Evolutionary conservation across 2,113 vertebrate species (phyloP), one percentile per base, ranked within the genome.

Genomic region (Plecturocebus donacophilus): DNA sequence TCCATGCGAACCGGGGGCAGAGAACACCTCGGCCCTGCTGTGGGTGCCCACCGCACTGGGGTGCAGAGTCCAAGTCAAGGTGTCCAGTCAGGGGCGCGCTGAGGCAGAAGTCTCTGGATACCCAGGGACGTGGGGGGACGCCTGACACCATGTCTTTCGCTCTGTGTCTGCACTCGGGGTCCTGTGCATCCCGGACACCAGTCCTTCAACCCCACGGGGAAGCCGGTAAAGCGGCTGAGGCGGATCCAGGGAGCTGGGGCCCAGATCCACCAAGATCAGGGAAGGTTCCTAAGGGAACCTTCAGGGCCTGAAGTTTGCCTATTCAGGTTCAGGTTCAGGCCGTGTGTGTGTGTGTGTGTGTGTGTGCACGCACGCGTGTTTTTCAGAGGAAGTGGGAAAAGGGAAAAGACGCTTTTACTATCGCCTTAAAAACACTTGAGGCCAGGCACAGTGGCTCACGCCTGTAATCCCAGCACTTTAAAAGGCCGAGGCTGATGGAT

Each of bases 11-110:
- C 32, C 5, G 0, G 61, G 16, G 14, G 32, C 66, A 68, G 14
- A 35, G 66, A 68, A 68, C 30, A 35, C 32, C 14, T 32, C 14
- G 2, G 27, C 64, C 14, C 14, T 35, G 30, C 32, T 68, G 13
- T 35, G 64, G 27, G 61, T 17, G 66, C 66, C 66, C 16, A 68
- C 30, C 3, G 32, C 14, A 30, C 32, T 19, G 32, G 14, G 66
- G 16, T 2, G 14, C 32, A 68, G 6, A 68, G 14, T 2, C 66
- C 14, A 68, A 13, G 6, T 30, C 14, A 68, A 30, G 6, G 32
- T 68, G 16, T 68, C 32, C 32, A 1, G 0, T 35, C 16, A 68
- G 66, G 1, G 32, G 30, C 0, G 2, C 1, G 6, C 61, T 64
- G 61, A 64, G 27, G 27, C 27, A 5, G 12, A 64, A 6, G 5